These are phyloP conservation scores for Myotis vivesi DNA, from an alignment of 2,797 vertebrate species.

Conservation along the genomic window DNA sequence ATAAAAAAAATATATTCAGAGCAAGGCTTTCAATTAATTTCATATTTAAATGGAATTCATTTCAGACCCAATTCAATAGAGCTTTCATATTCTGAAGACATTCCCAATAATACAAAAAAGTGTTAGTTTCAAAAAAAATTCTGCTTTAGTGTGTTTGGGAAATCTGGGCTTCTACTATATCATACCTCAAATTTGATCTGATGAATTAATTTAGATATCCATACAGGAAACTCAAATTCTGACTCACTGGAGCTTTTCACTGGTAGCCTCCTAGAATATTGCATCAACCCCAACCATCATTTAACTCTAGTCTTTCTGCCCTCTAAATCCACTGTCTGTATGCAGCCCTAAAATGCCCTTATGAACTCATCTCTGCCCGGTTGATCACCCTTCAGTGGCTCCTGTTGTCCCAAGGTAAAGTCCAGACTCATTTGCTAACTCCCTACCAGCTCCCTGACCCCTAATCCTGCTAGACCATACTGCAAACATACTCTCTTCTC, in stretches of 20 bases:
- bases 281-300: background rate
- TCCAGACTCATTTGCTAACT: background rate
- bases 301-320: background rate
- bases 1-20: constrained; percentile 52
- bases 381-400: background rate
- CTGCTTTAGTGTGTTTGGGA: background rate
- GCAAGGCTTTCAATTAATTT: constrained; percentile 54
- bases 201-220: background rate
- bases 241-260: background rate
- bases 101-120: background rate
- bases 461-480: background rate
- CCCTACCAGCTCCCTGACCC: background rate
- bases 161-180: background rate
- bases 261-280: too few species aligned
- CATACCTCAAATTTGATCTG: background rate
- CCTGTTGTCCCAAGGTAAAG: background rate
- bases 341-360: background rate
- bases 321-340: background rate
- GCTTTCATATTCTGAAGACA: constrained; percentile 17
- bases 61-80: constrained; percentile 36
- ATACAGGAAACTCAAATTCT: background rate
- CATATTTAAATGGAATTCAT: constrained; percentile 59
- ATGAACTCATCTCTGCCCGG: background rate
- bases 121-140: constrained; percentile 12
- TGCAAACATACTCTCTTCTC: background rate